Evolutionary conservation across 1,140 invertebrate genomes (phyloP), one percentile per base, ranked within the genome.

Genomic region (Papilio dardanus): DNA sequence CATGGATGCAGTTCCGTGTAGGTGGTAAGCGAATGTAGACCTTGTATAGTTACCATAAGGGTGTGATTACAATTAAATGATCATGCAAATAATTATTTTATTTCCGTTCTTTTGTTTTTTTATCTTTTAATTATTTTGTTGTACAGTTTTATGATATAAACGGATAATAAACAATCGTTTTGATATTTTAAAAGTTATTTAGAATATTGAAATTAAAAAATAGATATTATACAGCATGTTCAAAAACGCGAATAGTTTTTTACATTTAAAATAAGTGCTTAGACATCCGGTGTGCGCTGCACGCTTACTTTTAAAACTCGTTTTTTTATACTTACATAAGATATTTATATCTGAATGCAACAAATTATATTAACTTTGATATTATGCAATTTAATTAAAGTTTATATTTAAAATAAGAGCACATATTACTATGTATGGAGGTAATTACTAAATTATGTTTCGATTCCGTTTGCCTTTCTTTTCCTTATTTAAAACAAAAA

Each of bases 1-100:
- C 79, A 71, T 69, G 67, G 31, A n/a, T 35, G 54, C 54, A 62
- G 54, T 62, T 62, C 54, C 54, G 54, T 62, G 54, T 24, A 62
- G 24, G 24, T 12, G 6, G 12, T 24, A 62, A 14, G 24, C 24
- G 10, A 62, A 62, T 62, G 10, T 62, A 28, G 24, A 28, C 54
- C 54, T 62, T 62, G 54, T 62, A 4, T 4, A 30, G 24, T 14
- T 62, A n/a, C 24, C 54, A 58, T 58, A 58, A 28, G 54, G 54
- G 21, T 58, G 21, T 58, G 24, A 54, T 14, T 28, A 58, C 8
- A 10, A 58, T 24, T 1, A 24, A 24, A 10, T 24, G 16, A 54
- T 54, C 21, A 21, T 28, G 24, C 50, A 8, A 54, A 50, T 24
- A 10, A 10, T 54, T 54, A 24, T 14, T 28, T 10, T 58, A 3